These are phyloP conservation scores for Malacoraja senta DNA, from an alignment of 2,797 vertebrate species.

Conservation along the genomic window DNA sequence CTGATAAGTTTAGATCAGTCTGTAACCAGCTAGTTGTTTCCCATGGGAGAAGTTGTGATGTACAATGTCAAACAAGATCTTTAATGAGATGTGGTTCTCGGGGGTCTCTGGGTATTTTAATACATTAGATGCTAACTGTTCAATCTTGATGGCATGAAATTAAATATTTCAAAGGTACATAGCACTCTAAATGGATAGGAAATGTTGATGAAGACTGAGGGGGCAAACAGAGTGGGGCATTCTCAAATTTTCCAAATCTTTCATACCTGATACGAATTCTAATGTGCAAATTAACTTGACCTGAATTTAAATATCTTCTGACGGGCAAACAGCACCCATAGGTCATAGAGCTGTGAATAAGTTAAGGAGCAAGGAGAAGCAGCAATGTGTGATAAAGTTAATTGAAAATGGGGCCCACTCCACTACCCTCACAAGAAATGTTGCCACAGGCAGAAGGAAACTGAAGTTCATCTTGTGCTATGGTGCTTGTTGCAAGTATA, in stretches of 20 bases:
- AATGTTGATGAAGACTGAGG: conserved; percentile 40
- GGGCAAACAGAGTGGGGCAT: conserved; percentile 47
- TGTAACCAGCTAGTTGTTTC: not conserved
- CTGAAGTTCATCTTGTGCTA: conserved; percentile 54
- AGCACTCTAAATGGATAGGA: not conserved
- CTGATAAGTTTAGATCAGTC: not conserved
- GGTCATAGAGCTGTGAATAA: conserved; percentile 60
- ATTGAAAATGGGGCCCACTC: conserved; percentile 56
- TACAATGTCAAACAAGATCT: not conserved
- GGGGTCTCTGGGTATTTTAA: not conserved
- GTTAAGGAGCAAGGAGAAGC: conserved; percentile 53
- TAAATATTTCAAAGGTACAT: not conserved
- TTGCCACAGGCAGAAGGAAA: conserved; percentile 51
- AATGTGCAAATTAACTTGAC: not conserved
- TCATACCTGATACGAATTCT: not conserved
- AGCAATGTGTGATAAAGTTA: conserved; percentile 54
- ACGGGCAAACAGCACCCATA: conserved; percentile 51
- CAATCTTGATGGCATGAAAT: not conserved
- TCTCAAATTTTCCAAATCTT: not conserved
- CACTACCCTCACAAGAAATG: conserved; percentile 54
- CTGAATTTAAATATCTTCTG: not conserved
- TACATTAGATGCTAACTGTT: not conserved
- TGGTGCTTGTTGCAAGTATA: conserved; percentile 46
- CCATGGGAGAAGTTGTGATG: not conserved
- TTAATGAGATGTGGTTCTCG: not conserved